A percentile compares a stretch with the other conserved stretches of the same genome.
phyloP scores from a whole-genome alignment of 2,888 invertebrate genomes.

The Trypoxylon attenuatum region DNA sequence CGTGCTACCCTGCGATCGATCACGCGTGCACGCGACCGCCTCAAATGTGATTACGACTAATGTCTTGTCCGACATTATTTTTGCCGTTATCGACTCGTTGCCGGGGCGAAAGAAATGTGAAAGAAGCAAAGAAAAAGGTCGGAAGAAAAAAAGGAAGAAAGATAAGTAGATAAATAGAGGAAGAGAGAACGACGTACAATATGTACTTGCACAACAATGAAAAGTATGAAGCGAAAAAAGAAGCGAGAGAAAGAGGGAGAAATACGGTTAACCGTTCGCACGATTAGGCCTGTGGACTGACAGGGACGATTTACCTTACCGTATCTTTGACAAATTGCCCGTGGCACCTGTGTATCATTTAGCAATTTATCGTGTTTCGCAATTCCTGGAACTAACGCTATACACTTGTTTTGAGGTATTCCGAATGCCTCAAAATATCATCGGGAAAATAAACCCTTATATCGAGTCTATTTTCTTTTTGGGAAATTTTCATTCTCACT shows the following conservation, averaged over 20 bases:
- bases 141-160: neutral
- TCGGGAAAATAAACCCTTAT: too few species aligned
- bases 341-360: constrained; percentile 4
- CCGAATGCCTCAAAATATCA: too few species aligned
- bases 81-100: too few species aligned
- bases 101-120: neutral
- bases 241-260: too few species aligned
- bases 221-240: too few species aligned
- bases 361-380: neutral
- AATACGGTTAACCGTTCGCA: too few species aligned
- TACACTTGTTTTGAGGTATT: too few species aligned
- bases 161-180: neutral
- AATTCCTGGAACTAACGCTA: too few species aligned
- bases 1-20: constrained; percentile 63
- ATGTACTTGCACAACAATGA: too few species aligned
- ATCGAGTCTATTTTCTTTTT: too few species aligned
- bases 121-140: constrained; percentile 8
- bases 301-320: constrained; percentile 6
- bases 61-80: constrained; percentile 11
- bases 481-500: too few species aligned
- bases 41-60: constrained; percentile 21
- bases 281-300: neutral
- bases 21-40: constrained; percentile 58
- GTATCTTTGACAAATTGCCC: constrained; percentile 27
- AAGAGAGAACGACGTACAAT: too few species aligned